A percentile compares a stretch with the other conserved stretches of the same genome.
Evolutionary conservation across 2,113 vertebrate species (phyloP).

Genomic region (Oryzias javanicus): DNA sequence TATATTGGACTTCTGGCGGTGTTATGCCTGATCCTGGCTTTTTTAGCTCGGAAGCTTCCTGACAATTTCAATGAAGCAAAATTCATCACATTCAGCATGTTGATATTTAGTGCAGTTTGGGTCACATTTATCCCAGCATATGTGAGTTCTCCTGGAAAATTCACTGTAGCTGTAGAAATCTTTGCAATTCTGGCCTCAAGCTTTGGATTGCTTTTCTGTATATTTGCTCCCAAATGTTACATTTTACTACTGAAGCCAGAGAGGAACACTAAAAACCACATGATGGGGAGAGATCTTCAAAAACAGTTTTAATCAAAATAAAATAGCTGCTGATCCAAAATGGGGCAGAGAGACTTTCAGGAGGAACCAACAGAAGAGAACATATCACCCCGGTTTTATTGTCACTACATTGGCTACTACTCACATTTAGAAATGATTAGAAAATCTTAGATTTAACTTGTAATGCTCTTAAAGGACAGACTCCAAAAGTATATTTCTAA

Average conservation of each 20-base stretch:
- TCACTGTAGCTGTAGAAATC: conserved; percentile 78
- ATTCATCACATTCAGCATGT: conserved; percentile 78
- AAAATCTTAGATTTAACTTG: no score
- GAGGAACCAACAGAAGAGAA: no score
- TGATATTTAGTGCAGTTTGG: conserved; percentile 78
- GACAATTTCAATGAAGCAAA: conserved; percentile 80
- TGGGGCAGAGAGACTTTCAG: no score
- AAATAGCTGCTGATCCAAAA: no score
- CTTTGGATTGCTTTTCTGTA: conserved; percentile 73
- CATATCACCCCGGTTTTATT: no score
- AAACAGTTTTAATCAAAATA: conserved; percentile 1
- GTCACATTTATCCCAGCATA: conserved; percentile 76
- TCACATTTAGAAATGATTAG: no score
- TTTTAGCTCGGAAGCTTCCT: conserved; percentile 73
- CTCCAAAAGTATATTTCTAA: no score
- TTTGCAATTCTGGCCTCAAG: conserved; percentile 78
- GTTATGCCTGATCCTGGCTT: conserved; percentile 72
- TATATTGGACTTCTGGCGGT: conserved; percentile 73
- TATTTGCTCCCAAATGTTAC: conserved; percentile 76
- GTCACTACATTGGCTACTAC: no score
- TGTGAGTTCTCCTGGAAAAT: conserved; percentile 78
- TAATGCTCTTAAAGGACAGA: no score
- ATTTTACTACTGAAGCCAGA: conserved; percentile 72
- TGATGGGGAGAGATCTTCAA: conserved; percentile 58
- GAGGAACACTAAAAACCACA: conserved; percentile 68